These are phyloP conservation scores for Corbicula japonica DNA, from an alignment of 2,888 invertebrate species.

Conservation along the genomic window DNA sequence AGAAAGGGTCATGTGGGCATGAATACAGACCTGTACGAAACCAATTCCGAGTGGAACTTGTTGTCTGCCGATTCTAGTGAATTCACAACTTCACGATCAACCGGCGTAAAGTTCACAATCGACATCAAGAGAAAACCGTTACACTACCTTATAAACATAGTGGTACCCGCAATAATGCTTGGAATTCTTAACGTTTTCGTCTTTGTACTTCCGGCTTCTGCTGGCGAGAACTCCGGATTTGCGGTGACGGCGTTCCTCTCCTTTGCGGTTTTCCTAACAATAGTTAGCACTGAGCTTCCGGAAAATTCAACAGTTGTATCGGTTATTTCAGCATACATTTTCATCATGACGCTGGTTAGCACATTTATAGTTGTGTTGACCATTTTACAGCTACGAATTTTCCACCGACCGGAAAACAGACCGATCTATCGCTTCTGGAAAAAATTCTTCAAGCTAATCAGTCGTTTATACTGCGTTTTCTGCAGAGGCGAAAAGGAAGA, in stretches of 20 bases:
- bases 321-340: slow-evolving; percentile 59
- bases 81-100: slow-evolving; percentile 36
- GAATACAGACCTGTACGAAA: slow-evolving; percentile 49
- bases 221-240: slow-evolving; percentile 68
- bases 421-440: slow-evolving; percentile 48
- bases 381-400: slow-evolving; percentile 55
- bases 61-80: slow-evolving; percentile 28
- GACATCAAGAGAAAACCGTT: slow-evolving; percentile 65
- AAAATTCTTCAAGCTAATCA: slow-evolving; percentile 4
- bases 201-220: slow-evolving; percentile 64
- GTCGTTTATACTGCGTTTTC: slow-evolving; percentile 30
- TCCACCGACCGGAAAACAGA: slow-evolving; percentile 42
- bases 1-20: slow-evolving; percentile 47
- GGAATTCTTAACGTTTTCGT: slow-evolving; percentile 62
- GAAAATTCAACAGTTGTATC: slow-evolving; percentile 61
- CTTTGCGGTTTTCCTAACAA: slow-evolving; percentile 70
- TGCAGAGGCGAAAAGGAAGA: slow-evolving; percentile 11
- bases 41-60: slow-evolving; percentile 66
- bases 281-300: slow-evolving; percentile 66
- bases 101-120: slow-evolving; percentile 59
- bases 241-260: slow-evolving; percentile 68
- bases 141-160: slow-evolving; percentile 65
- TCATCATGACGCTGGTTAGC: slow-evolving; percentile 59
- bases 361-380: slow-evolving; percentile 59
- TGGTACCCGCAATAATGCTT: slow-evolving; percentile 65